These are phyloP conservation scores for Erinaceus europaeus DNA, from an alignment of 2,113 vertebrate species.

Conservation along the genomic window DNA sequence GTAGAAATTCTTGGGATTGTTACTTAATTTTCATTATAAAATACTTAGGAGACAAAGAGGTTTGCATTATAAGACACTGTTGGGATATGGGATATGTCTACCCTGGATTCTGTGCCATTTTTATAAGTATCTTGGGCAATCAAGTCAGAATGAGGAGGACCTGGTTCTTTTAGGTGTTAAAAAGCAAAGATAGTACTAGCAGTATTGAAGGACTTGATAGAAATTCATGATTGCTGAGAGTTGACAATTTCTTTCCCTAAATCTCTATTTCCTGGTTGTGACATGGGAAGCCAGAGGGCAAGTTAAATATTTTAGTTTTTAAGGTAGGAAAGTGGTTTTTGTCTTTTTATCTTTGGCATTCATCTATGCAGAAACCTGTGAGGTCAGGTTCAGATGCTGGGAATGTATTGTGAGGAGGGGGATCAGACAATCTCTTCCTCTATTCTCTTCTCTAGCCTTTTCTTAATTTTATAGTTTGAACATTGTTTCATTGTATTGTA, in stretches of 20 bases:
- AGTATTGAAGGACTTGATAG: not conserved
- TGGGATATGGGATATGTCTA: not conserved
- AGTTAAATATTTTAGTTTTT: not conserved
- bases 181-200: not conserved
- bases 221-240: not conserved
- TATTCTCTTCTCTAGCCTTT: not conserved
- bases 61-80: conserved; percentile 4
- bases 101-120: not conserved
- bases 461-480: not conserved
- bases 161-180: not conserved
- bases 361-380: not conserved
- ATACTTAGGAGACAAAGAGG: not conserved
- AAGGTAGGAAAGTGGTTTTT: not conserved
- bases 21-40: not conserved
- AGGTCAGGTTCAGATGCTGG: too few relatives aligned
- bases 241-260: not conserved
- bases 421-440: not conserved
- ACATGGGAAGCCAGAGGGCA: not conserved
- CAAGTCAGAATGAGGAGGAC: not conserved
- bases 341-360: not conserved
- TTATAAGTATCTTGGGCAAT: not conserved
- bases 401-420: too few relatives aligned
- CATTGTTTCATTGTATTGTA: conserved; percentile 67
- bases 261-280: not conserved
- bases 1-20: not conserved